These are phyloP conservation scores for Bilobella aurantiaca DNA, from an alignment of 1,140 invertebrate species.

Conservation along the genomic window DNA sequence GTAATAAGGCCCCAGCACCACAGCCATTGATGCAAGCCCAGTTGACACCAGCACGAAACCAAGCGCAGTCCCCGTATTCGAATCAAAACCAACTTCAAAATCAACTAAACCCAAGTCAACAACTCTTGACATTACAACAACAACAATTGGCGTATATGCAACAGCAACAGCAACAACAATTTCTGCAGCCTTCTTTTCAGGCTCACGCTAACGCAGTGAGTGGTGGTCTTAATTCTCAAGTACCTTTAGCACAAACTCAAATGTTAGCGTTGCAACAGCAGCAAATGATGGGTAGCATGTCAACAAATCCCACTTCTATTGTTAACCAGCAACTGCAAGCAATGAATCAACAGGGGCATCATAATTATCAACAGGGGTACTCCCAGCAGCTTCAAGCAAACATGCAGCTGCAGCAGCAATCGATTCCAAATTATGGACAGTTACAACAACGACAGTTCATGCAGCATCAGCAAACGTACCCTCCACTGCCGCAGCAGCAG, in stretches of 20 bases:
- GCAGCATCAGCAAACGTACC: neutral
- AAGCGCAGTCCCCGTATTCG: too few relatives aligned
- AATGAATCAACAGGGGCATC: too few relatives aligned
- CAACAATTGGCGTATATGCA: neutral
- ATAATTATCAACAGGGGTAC: neutral
- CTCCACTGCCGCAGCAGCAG: conserved; percentile 4
- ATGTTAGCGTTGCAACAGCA: neutral
- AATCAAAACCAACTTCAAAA: too few relatives aligned
- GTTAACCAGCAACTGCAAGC: neutral
- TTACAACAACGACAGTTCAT: neutral
- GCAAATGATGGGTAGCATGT: neutral
- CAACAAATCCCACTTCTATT: neutral
- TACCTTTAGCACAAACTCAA: neutral
- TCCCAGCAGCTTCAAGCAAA: too few relatives aligned
- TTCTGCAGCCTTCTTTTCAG: too few relatives aligned
- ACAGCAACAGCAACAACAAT: neutral
- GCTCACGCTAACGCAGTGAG: too few relatives aligned
- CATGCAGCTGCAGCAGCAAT: conserved; percentile 1
- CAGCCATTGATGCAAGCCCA: neutral
- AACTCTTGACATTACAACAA: neutral
- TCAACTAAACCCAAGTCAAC: neutral
- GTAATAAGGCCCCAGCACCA: neutral
- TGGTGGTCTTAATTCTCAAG: too few relatives aligned
- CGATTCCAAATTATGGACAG: neutral
- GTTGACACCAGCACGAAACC: neutral